These are phyloP conservation scores for Erethizon dorsatum DNA, from an alignment of 2,797 vertebrate species.

Conservation along the genomic window DNA sequence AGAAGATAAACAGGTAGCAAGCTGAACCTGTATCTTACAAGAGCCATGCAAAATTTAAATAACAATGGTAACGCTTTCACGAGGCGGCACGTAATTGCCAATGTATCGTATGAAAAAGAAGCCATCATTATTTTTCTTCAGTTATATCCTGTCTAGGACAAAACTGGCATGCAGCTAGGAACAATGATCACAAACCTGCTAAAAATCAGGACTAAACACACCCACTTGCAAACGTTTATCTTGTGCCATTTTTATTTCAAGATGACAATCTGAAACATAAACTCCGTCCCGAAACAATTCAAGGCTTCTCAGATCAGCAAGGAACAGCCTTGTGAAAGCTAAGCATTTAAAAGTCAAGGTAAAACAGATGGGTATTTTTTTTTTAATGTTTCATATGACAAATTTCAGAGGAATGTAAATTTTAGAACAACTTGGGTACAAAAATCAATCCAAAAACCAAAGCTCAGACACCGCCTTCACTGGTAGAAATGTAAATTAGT, in stretches of 20 bases:
- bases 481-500: constrained; percentile 59
- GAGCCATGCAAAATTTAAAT: constrained; percentile 77
- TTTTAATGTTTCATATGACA: constrained; percentile 56
- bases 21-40: constrained; percentile 77
- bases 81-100: constrained; percentile 59
- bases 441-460: constrained; percentile 25
- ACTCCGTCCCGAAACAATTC: constrained; percentile 29
- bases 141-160: constrained; percentile 62
- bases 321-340: background rate
- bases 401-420: constrained; percentile 74
- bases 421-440: background rate
- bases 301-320: background rate
- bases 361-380: background rate
- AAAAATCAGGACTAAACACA: constrained; percentile 12
- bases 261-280: constrained; percentile 46
- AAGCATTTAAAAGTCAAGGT: constrained; percentile 53
- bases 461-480: background rate
- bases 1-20: constrained; percentile 78
- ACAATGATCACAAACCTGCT: constrained; percentile 61
- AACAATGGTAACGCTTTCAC: constrained; percentile 62
- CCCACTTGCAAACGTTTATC: constrained; percentile 54
- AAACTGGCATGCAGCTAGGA: constrained; percentile 20
- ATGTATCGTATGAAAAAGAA: background rate
- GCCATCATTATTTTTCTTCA: constrained; percentile 59
- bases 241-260: constrained; percentile 62